A percentile compares a stretch with the other conserved stretches of the same genome.
Evolutionary conservation across 2,113 vertebrate species (phyloP).

Genomic region (Sinosuthora webbiana): DNA sequence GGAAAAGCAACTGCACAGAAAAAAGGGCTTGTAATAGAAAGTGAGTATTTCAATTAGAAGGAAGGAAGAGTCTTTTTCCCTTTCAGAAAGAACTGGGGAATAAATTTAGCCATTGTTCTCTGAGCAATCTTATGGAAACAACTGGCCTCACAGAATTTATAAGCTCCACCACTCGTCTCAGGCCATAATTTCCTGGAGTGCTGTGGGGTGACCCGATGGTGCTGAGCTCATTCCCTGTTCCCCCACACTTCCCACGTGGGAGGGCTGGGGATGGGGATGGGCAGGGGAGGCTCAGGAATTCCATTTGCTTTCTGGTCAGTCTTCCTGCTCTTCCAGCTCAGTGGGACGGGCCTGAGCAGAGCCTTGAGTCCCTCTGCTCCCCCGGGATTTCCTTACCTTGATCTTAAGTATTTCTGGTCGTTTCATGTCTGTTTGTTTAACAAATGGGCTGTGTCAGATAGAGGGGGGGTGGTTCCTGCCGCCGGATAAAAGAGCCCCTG

Average conservation of each 20-base stretch:
- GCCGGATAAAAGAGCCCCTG: neutral
- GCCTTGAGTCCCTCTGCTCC: neutral
- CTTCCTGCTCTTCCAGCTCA: neutral
- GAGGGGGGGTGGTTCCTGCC: neutral
- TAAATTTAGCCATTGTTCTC: constrained; percentile 20
- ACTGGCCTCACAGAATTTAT: neutral
- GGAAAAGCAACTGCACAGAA: constrained; percentile 3
- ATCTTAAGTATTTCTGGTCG: neutral
- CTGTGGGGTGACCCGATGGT: neutral
- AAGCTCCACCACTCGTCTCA: neutral
- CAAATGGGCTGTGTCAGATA: constrained; percentile 5
- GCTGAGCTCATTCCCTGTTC: neutral
- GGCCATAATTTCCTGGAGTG: neutral
- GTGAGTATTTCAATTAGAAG: neutral
- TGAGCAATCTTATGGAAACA: neutral
- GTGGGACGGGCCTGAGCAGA: neutral
- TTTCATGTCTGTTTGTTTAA: constrained; percentile 58
- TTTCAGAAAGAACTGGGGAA: neutral
- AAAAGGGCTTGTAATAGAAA: neutral
- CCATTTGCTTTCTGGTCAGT: neutral
- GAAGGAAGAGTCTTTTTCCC: neutral
- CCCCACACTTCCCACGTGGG: neutral
- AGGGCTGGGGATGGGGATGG: neutral
- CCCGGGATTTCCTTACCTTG: neutral
- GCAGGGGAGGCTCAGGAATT: neutral